Evolutionary conservation across 2,113 vertebrate genomes (phyloP).

Genomic region (Beaufortia kweichowensis): DNA sequence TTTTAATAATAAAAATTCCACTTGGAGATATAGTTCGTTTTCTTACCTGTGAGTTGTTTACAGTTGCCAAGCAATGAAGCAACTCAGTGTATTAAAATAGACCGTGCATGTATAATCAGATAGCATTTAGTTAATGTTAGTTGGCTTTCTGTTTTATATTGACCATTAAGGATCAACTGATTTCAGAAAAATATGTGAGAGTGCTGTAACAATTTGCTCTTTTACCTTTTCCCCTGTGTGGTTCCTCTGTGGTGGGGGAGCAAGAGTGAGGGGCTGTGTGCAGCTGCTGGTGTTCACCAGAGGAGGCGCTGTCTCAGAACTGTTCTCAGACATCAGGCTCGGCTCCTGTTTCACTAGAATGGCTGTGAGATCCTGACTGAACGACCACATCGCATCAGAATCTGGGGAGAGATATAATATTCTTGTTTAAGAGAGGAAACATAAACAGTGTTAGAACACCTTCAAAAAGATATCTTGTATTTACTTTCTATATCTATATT

Average conservation of each 20-base stretch:
- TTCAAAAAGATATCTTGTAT: not conserved
- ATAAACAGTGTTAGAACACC: not conserved
- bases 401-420: conserved; percentile 70
- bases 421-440: not conserved
- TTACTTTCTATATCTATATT: not conserved
- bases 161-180: not conserved
- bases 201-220: not conserved
- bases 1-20: no score
- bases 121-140: no score
- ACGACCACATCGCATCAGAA: conserved; percentile 86
- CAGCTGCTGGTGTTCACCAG: conserved; percentile 58
- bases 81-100: no score
- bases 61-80: no score
- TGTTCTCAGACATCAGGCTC: conserved; percentile 77
- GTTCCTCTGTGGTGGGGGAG: conserved; percentile 80
- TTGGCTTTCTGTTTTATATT: no score
- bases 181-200: no score
- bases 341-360: conserved; percentile 97
- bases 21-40: no score
- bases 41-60: no score
- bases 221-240: conserved; percentile 79
- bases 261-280: conserved; percentile 77
- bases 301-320: conserved; percentile 60
- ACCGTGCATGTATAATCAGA: no score
- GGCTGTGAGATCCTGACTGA: conserved; percentile 91